Percentiles rank a stretch among this genome's conserved stretches.
Evolutionary conservation across 1,140 invertebrate species (phyloP).

Genomic region (Drosophila watanabei): DNA sequence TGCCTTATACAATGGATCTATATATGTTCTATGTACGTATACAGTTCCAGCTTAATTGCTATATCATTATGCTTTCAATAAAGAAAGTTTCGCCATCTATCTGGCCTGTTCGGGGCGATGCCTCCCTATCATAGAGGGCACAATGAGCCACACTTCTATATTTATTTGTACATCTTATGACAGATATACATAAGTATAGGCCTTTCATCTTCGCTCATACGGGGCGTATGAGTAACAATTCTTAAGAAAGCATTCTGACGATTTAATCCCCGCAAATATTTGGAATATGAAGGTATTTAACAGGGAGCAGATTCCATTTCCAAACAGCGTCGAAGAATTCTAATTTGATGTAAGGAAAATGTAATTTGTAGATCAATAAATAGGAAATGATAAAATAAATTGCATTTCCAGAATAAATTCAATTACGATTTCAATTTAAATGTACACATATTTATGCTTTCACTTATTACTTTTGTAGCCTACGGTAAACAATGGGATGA

Average conservation of each 20-base stretch:
- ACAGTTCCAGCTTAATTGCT: conserved; percentile 10
- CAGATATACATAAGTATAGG: conserved; percentile 7
- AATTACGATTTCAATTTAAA: conserved; percentile 1
- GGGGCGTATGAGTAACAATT: conserved; percentile 34
- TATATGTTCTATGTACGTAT: conserved; percentile 1
- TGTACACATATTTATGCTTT: background rate
- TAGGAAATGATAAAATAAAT: too few relatives aligned
- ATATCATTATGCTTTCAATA: conserved; percentile 10
- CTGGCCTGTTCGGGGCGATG: background rate
- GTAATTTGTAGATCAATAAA: background rate
- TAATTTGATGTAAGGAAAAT: background rate
- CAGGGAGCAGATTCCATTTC: background rate
- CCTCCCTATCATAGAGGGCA: background rate
- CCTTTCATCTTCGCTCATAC: conserved; percentile 19
- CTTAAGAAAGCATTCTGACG: conserved; percentile 15
- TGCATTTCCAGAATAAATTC: background rate
- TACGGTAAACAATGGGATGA: background rate
- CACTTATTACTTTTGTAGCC: background rate
- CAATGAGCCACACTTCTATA: conserved; percentile 17
- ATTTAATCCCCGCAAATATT: conserved; percentile 17
- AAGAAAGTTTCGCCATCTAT: conserved; percentile 3
- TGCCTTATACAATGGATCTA: conserved; percentile 15
- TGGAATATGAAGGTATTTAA: conserved; percentile 5
- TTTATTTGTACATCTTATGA: conserved; percentile 13
- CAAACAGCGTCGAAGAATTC: background rate